Conservation (phyloP, 2,113 vertebrate genomes). For the Brevimyrus niger region DNA sequence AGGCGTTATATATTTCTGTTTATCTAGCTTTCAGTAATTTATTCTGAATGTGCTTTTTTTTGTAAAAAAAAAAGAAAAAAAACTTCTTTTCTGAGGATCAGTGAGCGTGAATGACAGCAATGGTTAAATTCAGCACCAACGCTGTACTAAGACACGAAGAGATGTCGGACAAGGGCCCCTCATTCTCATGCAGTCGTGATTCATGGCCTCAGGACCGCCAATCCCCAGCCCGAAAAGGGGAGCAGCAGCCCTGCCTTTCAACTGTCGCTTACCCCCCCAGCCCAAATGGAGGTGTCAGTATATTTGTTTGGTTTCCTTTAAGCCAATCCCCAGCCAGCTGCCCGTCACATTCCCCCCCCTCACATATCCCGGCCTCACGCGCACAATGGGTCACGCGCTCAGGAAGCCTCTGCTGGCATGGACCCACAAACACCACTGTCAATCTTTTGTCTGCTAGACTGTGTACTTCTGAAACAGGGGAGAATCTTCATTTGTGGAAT, state of each 20-base stretch:
- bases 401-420: background rate
- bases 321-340: background rate
- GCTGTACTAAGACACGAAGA: conserved; percentile 34
- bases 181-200: conserved; percentile 34
- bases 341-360: background rate
- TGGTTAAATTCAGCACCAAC: conserved; percentile 35
- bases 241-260: background rate
- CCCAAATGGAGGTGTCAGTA: background rate
- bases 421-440: background rate
- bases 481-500: background rate
- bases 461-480: background rate
- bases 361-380: background rate
- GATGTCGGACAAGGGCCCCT: background rate
- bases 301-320: background rate
- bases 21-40: conserved; percentile 62
- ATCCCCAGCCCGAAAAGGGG: background rate
- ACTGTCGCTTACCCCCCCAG: background rate
- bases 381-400: background rate
- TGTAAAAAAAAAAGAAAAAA: conserved; percentile 37
- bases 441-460: background rate
- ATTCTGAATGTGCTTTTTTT: conserved; percentile 54
- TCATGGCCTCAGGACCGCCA: conserved; percentile 36
- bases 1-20: conserved; percentile 61
- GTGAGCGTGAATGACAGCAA: conserved; percentile 36
- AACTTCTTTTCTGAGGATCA: conserved; percentile 42